Evolutionary conservation across 2,797 vertebrate genomes (phyloP).

Genomic region (Myotis planiceps): DNA sequence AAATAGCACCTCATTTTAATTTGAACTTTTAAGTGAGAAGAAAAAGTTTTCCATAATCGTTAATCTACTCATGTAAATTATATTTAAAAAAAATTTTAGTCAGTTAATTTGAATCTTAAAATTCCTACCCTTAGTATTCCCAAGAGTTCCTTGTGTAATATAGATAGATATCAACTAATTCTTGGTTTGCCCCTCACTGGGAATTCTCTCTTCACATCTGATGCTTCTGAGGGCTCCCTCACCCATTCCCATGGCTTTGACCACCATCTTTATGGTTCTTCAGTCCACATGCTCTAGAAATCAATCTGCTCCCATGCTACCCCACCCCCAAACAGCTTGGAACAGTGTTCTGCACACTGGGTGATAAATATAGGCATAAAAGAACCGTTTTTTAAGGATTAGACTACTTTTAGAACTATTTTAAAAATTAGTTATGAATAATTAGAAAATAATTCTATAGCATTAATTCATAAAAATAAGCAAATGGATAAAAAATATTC

Average conservation of each 20-base stretch:
- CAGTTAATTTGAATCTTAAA: neutral
- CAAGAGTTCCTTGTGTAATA: neutral
- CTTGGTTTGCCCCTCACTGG: neutral
- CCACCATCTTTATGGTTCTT: neutral
- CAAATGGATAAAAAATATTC: neutral
- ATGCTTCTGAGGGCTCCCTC: neutral
- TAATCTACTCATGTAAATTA: neutral
- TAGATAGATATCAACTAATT: neutral
- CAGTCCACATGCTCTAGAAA: neutral
- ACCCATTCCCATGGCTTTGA: neutral
- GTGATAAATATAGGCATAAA: neutral
- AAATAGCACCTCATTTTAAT: neutral
- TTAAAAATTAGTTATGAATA: neutral
- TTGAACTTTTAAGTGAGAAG: neutral
- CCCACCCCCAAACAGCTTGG: neutral
- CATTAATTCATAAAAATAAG: neutral
- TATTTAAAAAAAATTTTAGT: neutral
- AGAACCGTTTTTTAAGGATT: neutral
- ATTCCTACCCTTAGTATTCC: neutral
- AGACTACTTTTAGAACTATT: neutral
- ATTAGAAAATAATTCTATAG: constrained; percentile 27
- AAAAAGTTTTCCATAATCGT: neutral
- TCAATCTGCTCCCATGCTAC: neutral
- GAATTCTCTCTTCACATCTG: neutral
- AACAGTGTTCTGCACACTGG: neutral